Base-by-base conservation (phyloP, 2,113 vertebrate species). In the Pygathrix nemaeus region DNA sequence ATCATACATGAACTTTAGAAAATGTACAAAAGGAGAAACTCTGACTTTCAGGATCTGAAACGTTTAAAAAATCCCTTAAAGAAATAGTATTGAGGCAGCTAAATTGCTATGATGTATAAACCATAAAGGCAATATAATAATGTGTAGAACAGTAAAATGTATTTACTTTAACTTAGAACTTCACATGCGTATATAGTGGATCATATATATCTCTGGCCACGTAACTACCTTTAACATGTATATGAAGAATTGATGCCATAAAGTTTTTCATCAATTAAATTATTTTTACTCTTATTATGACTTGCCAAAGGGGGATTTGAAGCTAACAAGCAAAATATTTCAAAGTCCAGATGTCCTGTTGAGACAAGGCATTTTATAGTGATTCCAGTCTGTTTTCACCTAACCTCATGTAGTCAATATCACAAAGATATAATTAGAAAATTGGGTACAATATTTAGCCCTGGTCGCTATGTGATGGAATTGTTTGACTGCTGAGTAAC, bases 381-480 rank as follows among this genome's bases (percentile, higher is more conserved):
- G 97, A 98, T 98, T 98, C 96, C 97, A 96, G 97, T 98, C 97
- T 98, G 93, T 97, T 97, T 98, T 98, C 89, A 98, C 98, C 98
- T 98, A 98, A 97, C 92, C 88, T 98, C 40, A 1, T 94, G 93
- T 95, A 96, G 97, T 96, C 98, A 98, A 96, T 98, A 98, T 98
- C 97, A 97, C 98, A 98, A 98, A 98, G 98, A 90, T 70, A 0
- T 98, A 98, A 99, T 98, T 99, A 99, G 98, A 98, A 98, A 99
- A 98, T 98, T 98, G 92, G 97, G 98, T 98, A 97, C 97, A 98
- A 98, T 98, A 98, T 98, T 98, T 97, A 98, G 97, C 95, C 96
- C 95, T 97, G 96, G 98, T 98, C 96, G 86, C 98, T 96, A 94
- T 98, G 98, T 98, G 98, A 98, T 98, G 98, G 98, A 98, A 98